Conservation (phyloP, 2,888 invertebrate species). For the Seira musarum region DNA sequence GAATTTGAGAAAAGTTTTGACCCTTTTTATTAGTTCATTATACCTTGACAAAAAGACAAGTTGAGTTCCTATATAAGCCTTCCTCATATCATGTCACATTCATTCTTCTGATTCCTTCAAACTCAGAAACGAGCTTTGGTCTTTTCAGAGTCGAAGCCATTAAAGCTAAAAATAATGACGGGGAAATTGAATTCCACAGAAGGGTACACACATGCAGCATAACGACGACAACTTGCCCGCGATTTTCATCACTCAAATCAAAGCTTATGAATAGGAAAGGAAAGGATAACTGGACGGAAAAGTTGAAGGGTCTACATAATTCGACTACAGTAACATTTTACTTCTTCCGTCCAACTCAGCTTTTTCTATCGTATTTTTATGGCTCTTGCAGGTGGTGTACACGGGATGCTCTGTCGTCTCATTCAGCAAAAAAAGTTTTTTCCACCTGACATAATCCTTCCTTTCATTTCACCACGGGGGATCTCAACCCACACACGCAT, state of each 20-base stretch:
- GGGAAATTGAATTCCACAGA: neutral
- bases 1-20: conserved; percentile 37
- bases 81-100: neutral
- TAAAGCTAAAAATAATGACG: neutral
- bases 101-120: neutral
- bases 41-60: neutral
- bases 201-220: neutral
- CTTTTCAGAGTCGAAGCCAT: neutral
- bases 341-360: too few relatives aligned
- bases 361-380: neutral
- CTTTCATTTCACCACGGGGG: neutral
- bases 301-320: neutral
- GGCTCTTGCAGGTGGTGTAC: neutral
- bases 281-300: neutral
- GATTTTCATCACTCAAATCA: neutral
- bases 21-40: conserved; percentile 48
- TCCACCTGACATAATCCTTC: neutral
- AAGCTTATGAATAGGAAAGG: neutral
- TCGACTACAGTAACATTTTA: neutral
- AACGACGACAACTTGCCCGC: neutral
- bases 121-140: too few relatives aligned
- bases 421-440: neutral
- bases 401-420: neutral
- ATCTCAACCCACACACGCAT: neutral
- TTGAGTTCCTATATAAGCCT: neutral